Evolutionary conservation across 2,888 invertebrate species (phyloP), one percentile per base, ranked within the genome.

Genomic region (Athalia circularis): DNA sequence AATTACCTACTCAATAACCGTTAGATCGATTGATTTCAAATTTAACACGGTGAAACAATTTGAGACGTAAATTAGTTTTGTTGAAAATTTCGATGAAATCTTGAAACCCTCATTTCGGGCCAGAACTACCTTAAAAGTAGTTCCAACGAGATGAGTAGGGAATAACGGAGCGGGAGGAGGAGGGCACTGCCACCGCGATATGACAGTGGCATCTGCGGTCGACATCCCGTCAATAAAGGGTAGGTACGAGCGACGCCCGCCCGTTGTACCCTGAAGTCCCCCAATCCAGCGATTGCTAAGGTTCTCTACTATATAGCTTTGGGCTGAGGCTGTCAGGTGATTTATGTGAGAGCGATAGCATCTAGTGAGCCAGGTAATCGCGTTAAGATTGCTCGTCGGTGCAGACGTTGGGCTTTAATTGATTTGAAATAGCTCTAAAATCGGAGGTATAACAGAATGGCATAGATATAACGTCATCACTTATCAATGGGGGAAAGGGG

Each of bases 341-440:
- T 89, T 88, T 88, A 88, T 88, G 85, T 83, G 85, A 84, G 86
- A 85, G 86, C 86, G 87, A 88, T 88, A 87, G 83, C 84, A 85
- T 85, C 85, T 85, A 84, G 79, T 80, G 81, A 85, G 80, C 80
- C 84, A 81, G 84, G 85, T 87, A 89, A 89, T 88, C 87, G 83
- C 82, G 81, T 85, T 84, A 86, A 86, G 85, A 88, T 88, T 87
- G 85, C 83, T 83, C 72, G 72, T 47, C 72, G 13, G 59, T 29
- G 29, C 47, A 57, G 45, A 72, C 45, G 72, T n/a, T 45, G 72
- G 84, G 81, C 82, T 82, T 84, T 87, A 87, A 88, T 88, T 88
- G 87, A 89, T 88, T 86, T 83, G 84, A 84, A 82, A 85, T 85
- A 83, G 82, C 82, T 75, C 79, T 29, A 29, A 29, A 29, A 29